A percentile compares a stretch with the other conserved stretches of the same genome.
phyloP scores from a whole-genome alignment of 2,888 invertebrate species.

The Macrosoma leucophasiata region DNA sequence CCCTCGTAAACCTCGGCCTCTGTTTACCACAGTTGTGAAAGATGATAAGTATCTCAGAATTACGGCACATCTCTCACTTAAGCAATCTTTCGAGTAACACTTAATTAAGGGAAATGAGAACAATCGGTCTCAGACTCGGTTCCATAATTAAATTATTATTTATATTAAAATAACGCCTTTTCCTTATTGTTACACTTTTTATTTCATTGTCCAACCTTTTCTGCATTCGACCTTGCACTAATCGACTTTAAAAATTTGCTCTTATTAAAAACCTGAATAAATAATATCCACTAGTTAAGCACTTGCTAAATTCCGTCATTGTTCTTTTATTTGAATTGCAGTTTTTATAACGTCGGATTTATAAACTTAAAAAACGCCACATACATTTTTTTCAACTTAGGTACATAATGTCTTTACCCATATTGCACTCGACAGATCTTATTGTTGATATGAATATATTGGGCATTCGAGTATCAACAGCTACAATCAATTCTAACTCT shows the following conservation, averaged over 20 bases:
- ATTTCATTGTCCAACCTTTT: background rate
- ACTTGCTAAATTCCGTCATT: conserved; percentile 9
- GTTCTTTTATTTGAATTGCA: no score
- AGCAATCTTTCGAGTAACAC: conserved; percentile 31
- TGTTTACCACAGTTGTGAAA: conserved; percentile 39
- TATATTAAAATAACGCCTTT: conserved; percentile 4
- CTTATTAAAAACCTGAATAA: conserved; percentile 2
- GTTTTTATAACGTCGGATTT: no score
- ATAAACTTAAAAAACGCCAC: no score
- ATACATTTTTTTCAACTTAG: no score
- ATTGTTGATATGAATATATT: no score
- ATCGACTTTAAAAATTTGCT: background rate
- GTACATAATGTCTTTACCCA: no score
- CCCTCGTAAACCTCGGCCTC: conserved; percentile 19
- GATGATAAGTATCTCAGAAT: conserved; percentile 39
- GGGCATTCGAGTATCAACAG: no score
- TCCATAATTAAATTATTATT: conserved; percentile 16
- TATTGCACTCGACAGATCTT: no score
- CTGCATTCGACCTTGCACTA: background rate
- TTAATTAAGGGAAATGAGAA: conserved; percentile 30
- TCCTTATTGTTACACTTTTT: conserved; percentile 1
- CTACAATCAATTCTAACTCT: no score
- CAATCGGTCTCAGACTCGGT: conserved; percentile 22
- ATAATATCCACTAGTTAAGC: background rate
- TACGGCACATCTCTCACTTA: conserved; percentile 41